These are phyloP conservation scores for Formica aserva DNA, from an alignment of 2,888 invertebrate species.

Conservation along the genomic window DNA sequence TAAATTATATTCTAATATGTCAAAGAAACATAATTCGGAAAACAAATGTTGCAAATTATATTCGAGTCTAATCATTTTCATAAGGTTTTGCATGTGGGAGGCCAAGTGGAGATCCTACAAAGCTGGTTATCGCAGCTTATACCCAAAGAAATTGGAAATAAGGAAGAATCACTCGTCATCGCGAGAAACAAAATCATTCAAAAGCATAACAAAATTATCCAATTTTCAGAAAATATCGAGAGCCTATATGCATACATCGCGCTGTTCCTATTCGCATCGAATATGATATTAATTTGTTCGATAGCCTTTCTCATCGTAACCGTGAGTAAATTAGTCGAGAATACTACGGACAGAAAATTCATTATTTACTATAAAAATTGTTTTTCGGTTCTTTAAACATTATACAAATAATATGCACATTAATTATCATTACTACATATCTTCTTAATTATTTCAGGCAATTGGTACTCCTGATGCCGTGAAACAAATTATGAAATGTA, in stretches of 20 bases:
- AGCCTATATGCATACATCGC: constrained; percentile 54
- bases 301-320: constrained; percentile 38
- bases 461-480: constrained; percentile 9
- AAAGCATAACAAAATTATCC: constrained; percentile 61
- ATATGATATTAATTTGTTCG: constrained; percentile 49
- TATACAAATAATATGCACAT: background rate
- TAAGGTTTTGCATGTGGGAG: constrained; percentile 7
- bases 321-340: background rate
- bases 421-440: background rate
- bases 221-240: constrained; percentile 59
- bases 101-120: constrained; percentile 21
- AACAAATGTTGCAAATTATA: background rate
- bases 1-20: background rate
- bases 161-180: background rate
- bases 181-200: background rate
- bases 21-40: background rate
- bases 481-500: constrained; percentile 4
- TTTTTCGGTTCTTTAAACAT: background rate
- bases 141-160: background rate
- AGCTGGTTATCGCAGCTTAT: background rate
- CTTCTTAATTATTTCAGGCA: background rate
- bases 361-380: background rate
- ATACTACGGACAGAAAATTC: background rate
- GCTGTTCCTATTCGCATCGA: constrained; percentile 54
- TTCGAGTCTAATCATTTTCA: background rate